Base-by-base conservation (phyloP, 2,113 vertebrate species). In the Eupsittula cactorum region DNA sequence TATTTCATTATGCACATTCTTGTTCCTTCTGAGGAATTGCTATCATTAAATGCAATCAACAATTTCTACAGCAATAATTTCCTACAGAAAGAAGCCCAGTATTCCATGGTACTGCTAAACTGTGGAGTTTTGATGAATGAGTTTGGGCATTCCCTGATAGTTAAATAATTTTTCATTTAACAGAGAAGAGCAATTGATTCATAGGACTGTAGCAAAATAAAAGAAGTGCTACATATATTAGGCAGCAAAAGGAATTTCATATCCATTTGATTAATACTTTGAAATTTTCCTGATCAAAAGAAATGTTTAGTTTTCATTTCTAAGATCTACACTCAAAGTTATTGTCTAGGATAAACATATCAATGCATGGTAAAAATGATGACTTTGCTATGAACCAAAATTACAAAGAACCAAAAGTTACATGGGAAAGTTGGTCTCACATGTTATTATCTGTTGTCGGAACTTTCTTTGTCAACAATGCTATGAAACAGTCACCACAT, bases 71-170 rank as follows among this genome's bases (percentile, higher is more conserved):
- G 77, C 31, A 82, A 80, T 77, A 88, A 80, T 92, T 95, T 91
- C 85, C 76, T 93, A 80, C 7, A 23, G 31, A 87, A 93, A 85
- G 59, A 92, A 84, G 82, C 20, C 19, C 33, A 64, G 20, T 52
- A 78, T 82, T 82, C 29, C 50, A 39, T 24, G 35, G 33, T 39
- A 67, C 60, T 31, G 57, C 41, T 73, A 89, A 91, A 41, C n/a
- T 94, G 47, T 14, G 78, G 70, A 90, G 39, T 86, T 96, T 92
- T 88, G 82, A 97, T 88, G 31, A 57, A 96, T 82, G 71, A 91
- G 37, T 92, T 94, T 92, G 62, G 52, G 93, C 57, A 81, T 79
- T 77, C 91, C 49, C 39, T 78, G 59, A 82, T 16, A 88, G 80
- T 84, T 91, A 88, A 91, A 81, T 92, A 88, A 79, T 86, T 79